These are phyloP conservation scores for Limosa lapponica DNA, from an alignment of 2,797 vertebrate genomes.

Conservation along the genomic window DNA sequence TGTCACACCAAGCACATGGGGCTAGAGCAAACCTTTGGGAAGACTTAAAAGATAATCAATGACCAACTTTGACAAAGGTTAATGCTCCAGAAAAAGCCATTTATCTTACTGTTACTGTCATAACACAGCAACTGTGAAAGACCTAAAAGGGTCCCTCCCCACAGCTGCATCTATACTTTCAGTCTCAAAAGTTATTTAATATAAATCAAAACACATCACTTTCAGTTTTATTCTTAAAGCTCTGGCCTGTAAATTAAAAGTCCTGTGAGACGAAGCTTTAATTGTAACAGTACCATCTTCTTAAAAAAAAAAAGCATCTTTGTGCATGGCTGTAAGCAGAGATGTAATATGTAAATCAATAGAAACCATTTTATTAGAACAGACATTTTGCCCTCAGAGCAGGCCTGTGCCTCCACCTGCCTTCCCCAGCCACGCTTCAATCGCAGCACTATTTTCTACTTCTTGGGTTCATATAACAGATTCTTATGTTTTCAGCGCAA, in stretches of 20 bases:
- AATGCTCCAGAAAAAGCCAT: neutral
- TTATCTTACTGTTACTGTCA: neutral
- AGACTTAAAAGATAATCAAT: neutral
- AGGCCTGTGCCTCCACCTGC: neutral
- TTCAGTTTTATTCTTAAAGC: neutral
- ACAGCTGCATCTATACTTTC: neutral
- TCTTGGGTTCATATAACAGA: neutral
- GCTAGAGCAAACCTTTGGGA: neutral
- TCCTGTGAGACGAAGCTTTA: neutral
- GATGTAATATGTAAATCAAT: neutral
- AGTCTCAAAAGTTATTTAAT: neutral
- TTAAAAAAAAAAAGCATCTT: neutral
- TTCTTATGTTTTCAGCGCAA: neutral
- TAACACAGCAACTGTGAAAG: neutral
- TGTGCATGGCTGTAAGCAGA: neutral
- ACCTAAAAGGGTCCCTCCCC: neutral
- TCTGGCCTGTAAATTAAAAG: neutral
- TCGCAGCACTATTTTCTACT: neutral
- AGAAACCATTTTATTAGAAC: neutral
- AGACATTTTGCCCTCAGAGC: neutral
- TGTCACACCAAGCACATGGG: neutral
- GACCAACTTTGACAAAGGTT: neutral
- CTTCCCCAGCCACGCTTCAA: neutral
- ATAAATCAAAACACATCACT: neutral
- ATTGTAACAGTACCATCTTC: neutral